These are phyloP conservation scores for Magallana angulata DNA, from an alignment of 1,140 invertebrate species.

Conservation along the genomic window DNA sequence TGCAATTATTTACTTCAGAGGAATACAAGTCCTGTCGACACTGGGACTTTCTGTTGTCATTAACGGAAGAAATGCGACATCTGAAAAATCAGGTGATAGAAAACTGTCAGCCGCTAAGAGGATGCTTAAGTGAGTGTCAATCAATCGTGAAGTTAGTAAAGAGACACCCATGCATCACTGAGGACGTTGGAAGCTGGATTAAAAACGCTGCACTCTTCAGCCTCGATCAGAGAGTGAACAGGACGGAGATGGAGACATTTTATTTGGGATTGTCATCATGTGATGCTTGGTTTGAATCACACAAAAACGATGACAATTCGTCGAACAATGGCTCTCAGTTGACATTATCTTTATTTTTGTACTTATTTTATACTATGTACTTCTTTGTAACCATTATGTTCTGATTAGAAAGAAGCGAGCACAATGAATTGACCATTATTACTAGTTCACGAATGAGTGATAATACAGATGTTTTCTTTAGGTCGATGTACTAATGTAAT, in stretches of 20 bases:
- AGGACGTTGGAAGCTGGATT: background rate
- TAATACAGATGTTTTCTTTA: too few relatives aligned
- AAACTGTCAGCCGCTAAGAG: background rate
- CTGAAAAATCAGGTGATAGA: background rate
- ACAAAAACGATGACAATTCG: background rate
- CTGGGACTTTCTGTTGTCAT: constrained; percentile 24
- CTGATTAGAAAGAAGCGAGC: background rate
- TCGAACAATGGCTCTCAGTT: background rate
- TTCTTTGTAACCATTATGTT: background rate
- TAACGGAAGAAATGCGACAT: background rate
- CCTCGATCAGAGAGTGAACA: background rate
- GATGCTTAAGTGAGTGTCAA: constrained; percentile 8
- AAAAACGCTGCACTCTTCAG: background rate
- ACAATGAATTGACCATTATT: too few relatives aligned
- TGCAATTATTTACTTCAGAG: constrained; percentile 33
- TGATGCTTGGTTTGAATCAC: background rate
- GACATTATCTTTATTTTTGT: background rate
- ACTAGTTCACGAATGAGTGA: too few relatives aligned
- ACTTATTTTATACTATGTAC: background rate
- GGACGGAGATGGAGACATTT: background rate
- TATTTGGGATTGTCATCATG: background rate
- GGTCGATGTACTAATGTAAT: too few relatives aligned
- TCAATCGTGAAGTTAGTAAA: background rate
- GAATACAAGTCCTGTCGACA: background rate
- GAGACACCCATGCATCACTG: background rate